A percentile compares a stretch with the other conserved stretches of the same genome.
phyloP scores from a whole-genome alignment of 2,888 invertebrate genomes.

The Parthenolecanium corni region DNA sequence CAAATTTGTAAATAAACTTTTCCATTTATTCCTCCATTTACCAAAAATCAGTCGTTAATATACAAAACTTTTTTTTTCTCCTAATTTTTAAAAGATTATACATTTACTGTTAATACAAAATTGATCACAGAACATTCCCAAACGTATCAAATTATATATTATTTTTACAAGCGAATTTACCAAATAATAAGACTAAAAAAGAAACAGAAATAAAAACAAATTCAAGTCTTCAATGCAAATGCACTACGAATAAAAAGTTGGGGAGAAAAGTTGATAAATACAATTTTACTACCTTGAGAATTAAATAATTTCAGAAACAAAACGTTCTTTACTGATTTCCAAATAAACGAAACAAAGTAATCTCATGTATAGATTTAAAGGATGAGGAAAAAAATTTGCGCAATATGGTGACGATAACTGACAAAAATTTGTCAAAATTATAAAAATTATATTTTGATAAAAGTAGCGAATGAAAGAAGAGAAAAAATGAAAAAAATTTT shows the following conservation, averaged over 20 bases:
- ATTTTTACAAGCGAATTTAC: not conserved
- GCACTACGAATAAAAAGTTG: not conserved
- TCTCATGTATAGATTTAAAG: not conserved
- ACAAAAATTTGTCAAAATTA: not conserved
- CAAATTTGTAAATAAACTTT: not conserved
- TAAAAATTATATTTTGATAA: no score
- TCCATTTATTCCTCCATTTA: not conserved
- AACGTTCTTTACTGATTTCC: not conserved
- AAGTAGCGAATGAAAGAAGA: not conserved
- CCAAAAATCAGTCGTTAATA: not conserved
- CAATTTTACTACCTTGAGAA: not conserved
- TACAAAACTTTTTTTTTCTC: not conserved
- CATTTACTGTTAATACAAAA: constrained; percentile 18
- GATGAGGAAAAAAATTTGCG: not conserved
- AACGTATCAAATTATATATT: constrained; percentile 2
- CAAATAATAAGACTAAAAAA: not conserved
- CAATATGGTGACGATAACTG: no score
- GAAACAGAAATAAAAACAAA: not conserved
- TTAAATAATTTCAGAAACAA: no score
- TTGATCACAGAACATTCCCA: constrained; percentile 23
- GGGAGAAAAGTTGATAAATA: not conserved
- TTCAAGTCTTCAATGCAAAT: not conserved
- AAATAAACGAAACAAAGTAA: not conserved
- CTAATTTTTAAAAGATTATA: constrained; percentile 2
- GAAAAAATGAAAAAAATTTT: not conserved